Evolutionary conservation across 1,140 invertebrate genomes (phyloP), one percentile per base, ranked within the genome.

Genomic region (Steinernema feltiae): DNA sequence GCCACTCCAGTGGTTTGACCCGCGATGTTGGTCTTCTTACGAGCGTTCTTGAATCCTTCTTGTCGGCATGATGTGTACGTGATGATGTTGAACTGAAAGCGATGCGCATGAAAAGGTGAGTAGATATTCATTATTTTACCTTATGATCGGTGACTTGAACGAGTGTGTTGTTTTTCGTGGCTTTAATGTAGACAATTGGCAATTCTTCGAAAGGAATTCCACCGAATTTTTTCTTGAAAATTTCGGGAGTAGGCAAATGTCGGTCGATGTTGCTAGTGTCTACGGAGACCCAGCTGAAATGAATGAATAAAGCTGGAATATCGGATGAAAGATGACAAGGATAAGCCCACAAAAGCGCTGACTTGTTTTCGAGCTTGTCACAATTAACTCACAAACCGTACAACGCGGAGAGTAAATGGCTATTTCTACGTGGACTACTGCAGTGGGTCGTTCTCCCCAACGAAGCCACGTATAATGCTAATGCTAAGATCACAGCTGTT

Each of bases 11-110:
- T 93, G 35, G 94, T 92, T 88, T 98, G 95, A 18, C 94, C 95
- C 63, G 95, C 95, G 82, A 97, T 91, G 87, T 95, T 97, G 7
- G 95, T 97, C 76, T 94, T 94, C 88, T 97, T 97, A 79, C 91
- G 91, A 1, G 93, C 91, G 88, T 96, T 93, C 87, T 95, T 96
- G 84, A 94, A 98, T 30, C 95, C 95, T 88, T 97, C 94, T 76
- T 92, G 94, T 93, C 90, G 93, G 92, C 2, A 92, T 91, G 72
- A 91, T 87, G 18, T 91, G 88, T 1, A 90, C 15, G 76, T 81
- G 31, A 86, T 77, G 17, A 70, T 41, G 35, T 81, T 70, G 35
- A 73, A 41, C 80, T 84, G 53, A 70, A 81, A 78, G n/a, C n/a
- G 3, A 30, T 7, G 24, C 3, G n/a, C 17, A 7, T 30, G 3